Evolutionary conservation across 2,888 invertebrate species (phyloP).

Genomic region (Exocentrus adspersus): DNA sequence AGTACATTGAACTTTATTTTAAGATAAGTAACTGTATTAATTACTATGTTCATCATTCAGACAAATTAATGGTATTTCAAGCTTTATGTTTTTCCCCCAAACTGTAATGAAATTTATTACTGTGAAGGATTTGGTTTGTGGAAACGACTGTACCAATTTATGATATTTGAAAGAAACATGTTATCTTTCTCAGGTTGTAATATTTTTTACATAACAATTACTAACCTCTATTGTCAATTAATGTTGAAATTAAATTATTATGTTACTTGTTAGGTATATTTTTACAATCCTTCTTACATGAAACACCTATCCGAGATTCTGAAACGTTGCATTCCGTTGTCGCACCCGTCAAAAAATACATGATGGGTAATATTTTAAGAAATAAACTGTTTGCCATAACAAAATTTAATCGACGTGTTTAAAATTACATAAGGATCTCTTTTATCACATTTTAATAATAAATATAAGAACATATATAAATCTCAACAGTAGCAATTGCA

Average conservation of each 20-base stretch:
- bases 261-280: too few species aligned
- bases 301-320: too few species aligned
- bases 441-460: slow-evolving; percentile 14
- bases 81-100: too few species aligned
- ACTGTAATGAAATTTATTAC: too few species aligned
- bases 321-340: not conserved
- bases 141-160: not conserved
- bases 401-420: slow-evolving; percentile 14
- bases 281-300: too few species aligned
- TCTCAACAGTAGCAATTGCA: slow-evolving; percentile 3
- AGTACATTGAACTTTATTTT: too few species aligned
- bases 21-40: too few species aligned
- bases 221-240: slow-evolving; percentile 4
- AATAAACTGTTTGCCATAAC: not conserved
- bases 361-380: too few species aligned
- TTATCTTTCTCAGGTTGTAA: slow-evolving; percentile 1
- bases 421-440: slow-evolving; percentile 6
- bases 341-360: not conserved
- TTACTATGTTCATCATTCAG: too few species aligned
- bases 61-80: too few species aligned
- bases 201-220: slow-evolving; percentile 1
- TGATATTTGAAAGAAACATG: not conserved
- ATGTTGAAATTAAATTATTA: slow-evolving; percentile 4
- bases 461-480: slow-evolving; percentile 5
- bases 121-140: not conserved